Base-by-base conservation (phyloP, 2,797 vertebrate species). In the Acropternis orthonyx region DNA sequence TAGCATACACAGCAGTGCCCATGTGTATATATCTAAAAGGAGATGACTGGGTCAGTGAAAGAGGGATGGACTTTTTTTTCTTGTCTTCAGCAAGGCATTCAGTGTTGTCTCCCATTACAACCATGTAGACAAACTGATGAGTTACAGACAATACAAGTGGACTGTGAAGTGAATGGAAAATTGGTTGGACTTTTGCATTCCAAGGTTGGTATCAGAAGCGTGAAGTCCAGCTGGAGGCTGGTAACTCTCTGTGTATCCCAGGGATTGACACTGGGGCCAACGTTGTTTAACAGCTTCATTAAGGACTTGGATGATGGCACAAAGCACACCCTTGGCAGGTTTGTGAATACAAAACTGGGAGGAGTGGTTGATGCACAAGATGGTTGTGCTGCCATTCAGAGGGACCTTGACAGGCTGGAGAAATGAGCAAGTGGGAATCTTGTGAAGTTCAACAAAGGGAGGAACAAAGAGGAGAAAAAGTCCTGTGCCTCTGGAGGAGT, bases 291-390 rank as follows among this genome's bases (percentile, higher is more conserved):
- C 43, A 67, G 43, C 43, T 56, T 23, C 34, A 48, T 48, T 56
- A 56, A 22, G 8, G 3, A 22, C 52, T 36, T 27, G 34, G 14
- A 7, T 13, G 16, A 11, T 27, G 52, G 34, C 34, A 48, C 43
- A 67, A 18, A 56, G 34, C 1, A 0, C 52, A 27, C 12, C 4
- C 34, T 48, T 1, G 0, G 22, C 28, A 46, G 26, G n/a, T 13
- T 5, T 20, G 51, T 22, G 26, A 23, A 11, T 18, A 22, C 12
- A 34, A 58, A 22, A 58, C 5, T n/a, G 43, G 28, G 34, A 48
- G 52, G 34, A 56, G 18, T 39, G 63, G 14, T 14, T 36, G 39
- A 44, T 30, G 20, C 9, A 65, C n/a, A 44, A 34, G 39, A 15
- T 44, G 10, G 9, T 23, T 56, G 27, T 58, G 43, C 63, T 67